Evolutionary conservation across 2,797 vertebrate genomes (phyloP).

Genomic region (Limnodromus scolopaceus): DNA sequence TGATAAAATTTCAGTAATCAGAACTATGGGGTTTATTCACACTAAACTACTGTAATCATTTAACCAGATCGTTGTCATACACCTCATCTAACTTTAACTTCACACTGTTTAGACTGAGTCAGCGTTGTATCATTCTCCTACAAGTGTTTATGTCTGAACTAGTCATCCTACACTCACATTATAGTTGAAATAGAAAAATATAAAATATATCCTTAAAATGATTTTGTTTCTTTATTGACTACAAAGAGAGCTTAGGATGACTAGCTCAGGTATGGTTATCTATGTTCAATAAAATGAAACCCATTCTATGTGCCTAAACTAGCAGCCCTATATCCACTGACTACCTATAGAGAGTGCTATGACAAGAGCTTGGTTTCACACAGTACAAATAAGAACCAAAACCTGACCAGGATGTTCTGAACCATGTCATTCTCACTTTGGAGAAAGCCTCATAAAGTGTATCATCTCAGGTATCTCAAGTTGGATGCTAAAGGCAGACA

Average conservation of each 20-base stretch:
- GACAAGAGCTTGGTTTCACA: neutral
- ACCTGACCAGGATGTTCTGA: neutral
- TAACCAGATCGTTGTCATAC: neutral
- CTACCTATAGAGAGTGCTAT: neutral
- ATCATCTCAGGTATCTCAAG: neutral
- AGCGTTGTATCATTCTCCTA: neutral
- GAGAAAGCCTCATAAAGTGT: neutral
- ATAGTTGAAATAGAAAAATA: neutral
- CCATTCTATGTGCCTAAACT: neutral
- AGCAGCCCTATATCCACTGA: neutral
- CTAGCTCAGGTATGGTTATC: neutral
- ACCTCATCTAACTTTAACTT: neutral
- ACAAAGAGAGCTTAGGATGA: neutral
- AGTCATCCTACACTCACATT: neutral
- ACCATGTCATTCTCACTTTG: neutral
- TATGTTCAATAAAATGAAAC: neutral
- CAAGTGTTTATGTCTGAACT: neutral
- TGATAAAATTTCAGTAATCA: neutral
- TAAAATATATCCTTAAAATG: neutral
- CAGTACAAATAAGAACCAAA: neutral
- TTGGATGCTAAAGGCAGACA: neutral
- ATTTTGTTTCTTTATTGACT: neutral
- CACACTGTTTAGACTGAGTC: neutral
- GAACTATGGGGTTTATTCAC: neutral
- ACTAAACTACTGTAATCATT: neutral